Conservation (phyloP, 1,140 invertebrate species). For the Cryptotermes secundus region DNA sequence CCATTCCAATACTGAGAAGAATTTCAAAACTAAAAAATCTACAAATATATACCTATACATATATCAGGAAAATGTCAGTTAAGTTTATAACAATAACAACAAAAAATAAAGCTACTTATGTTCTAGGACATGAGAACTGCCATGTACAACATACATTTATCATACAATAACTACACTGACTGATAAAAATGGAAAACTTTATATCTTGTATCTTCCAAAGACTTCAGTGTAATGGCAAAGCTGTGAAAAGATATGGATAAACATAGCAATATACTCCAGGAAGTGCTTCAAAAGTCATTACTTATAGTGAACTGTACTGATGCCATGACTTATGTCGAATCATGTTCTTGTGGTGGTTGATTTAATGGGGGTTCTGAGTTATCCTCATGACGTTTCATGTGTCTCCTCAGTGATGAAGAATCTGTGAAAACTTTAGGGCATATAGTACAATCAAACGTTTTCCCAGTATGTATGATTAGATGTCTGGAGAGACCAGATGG, state of each 20-base stretch:
- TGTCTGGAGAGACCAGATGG: constrained; percentile 69
- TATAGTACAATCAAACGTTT: constrained; percentile 63
- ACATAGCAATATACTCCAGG: neutral
- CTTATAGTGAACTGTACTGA: neutral
- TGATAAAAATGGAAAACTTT: too few species aligned
- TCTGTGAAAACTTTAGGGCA: constrained; percentile 70
- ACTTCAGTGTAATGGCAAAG: neutral
- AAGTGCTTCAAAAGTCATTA: too few species aligned
- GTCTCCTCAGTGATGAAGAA: constrained; percentile 65
- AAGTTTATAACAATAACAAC: too few species aligned
- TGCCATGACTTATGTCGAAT: neutral
- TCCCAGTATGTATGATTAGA: constrained; percentile 66
- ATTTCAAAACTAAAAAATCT: neutral
- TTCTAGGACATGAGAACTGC: too few species aligned
- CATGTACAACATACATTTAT: too few species aligned
- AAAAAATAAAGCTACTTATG: too few species aligned
- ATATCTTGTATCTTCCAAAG: neutral
- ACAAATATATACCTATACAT: neutral
- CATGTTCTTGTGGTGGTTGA: neutral
- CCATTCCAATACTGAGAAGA: neutral
- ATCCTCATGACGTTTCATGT: constrained; percentile 43
- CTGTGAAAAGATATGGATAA: neutral
- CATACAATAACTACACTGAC: too few species aligned
- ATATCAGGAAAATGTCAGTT: too few species aligned
- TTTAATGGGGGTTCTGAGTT: neutral